phyloP scores from a whole-genome alignment of 1,140 invertebrate genomes.

The Oscheius sp. region DNA sequence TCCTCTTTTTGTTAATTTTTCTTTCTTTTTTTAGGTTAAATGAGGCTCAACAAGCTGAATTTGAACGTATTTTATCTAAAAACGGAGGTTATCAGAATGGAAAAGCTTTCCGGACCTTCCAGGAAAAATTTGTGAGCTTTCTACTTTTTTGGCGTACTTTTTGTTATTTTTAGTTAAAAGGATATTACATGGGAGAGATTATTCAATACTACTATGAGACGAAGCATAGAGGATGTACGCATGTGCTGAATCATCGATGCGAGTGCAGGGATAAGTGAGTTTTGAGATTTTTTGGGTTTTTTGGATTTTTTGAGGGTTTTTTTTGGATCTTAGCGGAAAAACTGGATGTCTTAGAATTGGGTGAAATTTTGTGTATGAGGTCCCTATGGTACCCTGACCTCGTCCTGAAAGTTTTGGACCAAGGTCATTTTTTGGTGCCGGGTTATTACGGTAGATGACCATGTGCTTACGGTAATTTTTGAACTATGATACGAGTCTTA shows the following conservation, averaged over 20 bases:
- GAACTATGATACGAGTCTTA: no score
- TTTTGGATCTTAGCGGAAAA: no score
- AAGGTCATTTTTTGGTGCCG: no score
- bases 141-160: neutral
- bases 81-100: neutral
- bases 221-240: neutral
- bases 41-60: neutral
- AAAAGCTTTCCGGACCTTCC: neutral
- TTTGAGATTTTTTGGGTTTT: no score
- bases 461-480: no score
- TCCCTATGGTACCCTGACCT: no score
- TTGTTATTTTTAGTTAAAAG: neutral
- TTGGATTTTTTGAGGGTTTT: no score
- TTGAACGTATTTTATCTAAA: neutral
- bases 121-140: neutral
- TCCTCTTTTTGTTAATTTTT: neutral
- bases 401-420: no score
- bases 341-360: no score
- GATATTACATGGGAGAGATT: neutral
- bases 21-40: neutral
- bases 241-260: neutral
- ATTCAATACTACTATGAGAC: slow-evolving; percentile 1
- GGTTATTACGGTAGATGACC: no score
- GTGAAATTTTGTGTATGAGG: neutral
- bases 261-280: neutral